Conservation (phyloP, 1,140 invertebrate species). For the Magallana ariakensis region DNA sequence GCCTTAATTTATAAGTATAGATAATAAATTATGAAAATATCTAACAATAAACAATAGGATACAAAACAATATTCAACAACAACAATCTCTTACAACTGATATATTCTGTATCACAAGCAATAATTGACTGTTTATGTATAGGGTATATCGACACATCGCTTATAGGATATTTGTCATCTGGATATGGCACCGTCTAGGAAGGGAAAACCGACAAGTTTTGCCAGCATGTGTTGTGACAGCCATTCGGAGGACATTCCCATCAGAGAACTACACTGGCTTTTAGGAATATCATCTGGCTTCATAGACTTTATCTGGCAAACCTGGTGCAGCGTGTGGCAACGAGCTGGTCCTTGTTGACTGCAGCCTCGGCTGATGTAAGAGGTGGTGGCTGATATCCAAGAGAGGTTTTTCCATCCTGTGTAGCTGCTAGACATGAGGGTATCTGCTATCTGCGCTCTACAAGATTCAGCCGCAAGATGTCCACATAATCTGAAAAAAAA, state of each 20-base stretch:
- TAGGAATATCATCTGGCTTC: background rate
- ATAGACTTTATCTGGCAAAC: background rate
- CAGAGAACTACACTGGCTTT: conserved; percentile 45
- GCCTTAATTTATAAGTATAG: no score
- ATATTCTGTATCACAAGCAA: background rate
- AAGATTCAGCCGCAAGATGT: background rate
- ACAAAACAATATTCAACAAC: background rate
- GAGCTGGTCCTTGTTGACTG: background rate
- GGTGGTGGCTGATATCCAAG: background rate
- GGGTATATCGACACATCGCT: background rate
- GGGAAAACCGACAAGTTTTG: background rate
- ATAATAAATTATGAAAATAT: background rate
- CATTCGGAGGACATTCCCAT: conserved; percentile 43
- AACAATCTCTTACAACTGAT: background rate
- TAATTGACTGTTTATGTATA: background rate
- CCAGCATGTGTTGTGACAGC: conserved; percentile 40
- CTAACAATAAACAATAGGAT: background rate
- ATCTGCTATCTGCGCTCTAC: background rate
- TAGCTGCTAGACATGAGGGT: no score
- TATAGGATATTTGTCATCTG: conserved; percentile 41
- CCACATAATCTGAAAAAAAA: background rate
- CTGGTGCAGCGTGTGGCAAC: background rate
- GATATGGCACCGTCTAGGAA: conserved; percentile 9
- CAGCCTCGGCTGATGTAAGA: background rate
- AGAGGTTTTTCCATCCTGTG: no score